These are phyloP conservation scores for Pluvialis apricaria DNA, from an alignment of 2,113 vertebrate species.

Conservation along the genomic window DNA sequence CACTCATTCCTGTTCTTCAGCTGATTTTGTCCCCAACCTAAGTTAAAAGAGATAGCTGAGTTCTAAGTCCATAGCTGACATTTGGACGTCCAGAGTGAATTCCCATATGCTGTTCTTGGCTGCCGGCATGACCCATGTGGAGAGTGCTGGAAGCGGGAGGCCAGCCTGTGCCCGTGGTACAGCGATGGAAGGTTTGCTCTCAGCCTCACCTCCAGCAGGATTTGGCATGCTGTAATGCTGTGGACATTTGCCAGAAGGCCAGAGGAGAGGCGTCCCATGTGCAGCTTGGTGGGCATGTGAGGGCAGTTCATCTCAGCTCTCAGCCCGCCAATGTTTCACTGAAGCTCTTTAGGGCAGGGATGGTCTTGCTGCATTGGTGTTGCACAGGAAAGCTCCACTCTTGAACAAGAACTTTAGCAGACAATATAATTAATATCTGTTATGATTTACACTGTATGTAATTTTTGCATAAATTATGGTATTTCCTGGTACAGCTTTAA, in stretches of 20 bases:
- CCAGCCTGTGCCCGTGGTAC: background rate
- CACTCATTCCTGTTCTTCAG: background rate
- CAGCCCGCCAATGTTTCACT: background rate
- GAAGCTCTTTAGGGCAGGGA: background rate
- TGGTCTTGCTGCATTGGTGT: rapidly evolving
- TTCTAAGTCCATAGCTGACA: background rate
- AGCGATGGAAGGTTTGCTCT: background rate
- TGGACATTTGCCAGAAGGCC: background rate
- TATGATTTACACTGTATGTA: background rate
- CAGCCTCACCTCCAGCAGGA: background rate
- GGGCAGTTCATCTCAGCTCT: background rate
- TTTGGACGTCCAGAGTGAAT: background rate
- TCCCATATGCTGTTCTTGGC: background rate
- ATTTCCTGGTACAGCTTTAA: background rate
- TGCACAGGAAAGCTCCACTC: background rate
- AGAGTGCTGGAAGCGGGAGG: background rate
- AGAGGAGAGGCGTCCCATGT: background rate
- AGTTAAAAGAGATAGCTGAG: background rate
- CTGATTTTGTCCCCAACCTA: background rate
- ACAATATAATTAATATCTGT: background rate
- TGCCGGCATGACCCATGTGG: rapidly evolving
- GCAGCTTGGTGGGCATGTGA: background rate
- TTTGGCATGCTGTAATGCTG: background rate
- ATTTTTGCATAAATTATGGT: background rate
- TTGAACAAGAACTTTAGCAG: background rate